Percentiles rank a stretch among this genome's conserved stretches.
Conservation (phyloP, 1,140 invertebrate genomes). For the Pseudomyrmex gracilis region DNA sequence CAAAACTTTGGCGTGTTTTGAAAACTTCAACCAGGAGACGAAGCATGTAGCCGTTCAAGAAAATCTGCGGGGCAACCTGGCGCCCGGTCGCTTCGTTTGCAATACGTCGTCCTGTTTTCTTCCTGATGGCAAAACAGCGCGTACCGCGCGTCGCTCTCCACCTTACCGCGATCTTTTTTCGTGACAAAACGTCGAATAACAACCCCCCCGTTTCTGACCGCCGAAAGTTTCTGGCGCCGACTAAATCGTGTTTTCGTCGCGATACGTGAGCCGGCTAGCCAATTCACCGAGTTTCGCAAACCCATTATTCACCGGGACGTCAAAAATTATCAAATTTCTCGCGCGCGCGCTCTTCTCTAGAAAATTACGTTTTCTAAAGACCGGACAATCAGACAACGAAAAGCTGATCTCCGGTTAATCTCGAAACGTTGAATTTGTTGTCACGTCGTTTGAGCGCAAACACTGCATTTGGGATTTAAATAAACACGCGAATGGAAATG, state of each 20-base stretch:
- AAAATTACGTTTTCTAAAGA: not conserved
- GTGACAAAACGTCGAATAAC: slow-evolving; percentile 42
- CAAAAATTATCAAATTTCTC: slow-evolving; percentile 29
- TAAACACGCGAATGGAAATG: slow-evolving; percentile 58
- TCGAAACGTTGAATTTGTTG: too few relatives aligned
- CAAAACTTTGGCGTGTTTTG: not conserved
- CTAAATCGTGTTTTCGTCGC: slow-evolving; percentile 64
- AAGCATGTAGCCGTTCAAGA: slow-evolving; percentile 25
- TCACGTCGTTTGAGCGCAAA: not conserved
- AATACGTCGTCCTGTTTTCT: slow-evolving; percentile 53
- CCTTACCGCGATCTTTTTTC: not conserved
- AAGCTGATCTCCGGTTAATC: too few relatives aligned
- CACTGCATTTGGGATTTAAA: slow-evolving; percentile 29
- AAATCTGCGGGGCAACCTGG: slow-evolving; percentile 24
- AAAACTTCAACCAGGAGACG: slow-evolving; percentile 5
- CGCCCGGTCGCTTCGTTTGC: slow-evolving; percentile 34
- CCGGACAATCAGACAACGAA: not conserved
- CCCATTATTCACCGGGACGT: slow-evolving; percentile 13
- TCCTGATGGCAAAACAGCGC: slow-evolving; percentile 52
- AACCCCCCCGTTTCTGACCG: slow-evolving; percentile 15
- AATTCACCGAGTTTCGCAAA: slow-evolving; percentile 10
- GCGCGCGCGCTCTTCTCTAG: not conserved
- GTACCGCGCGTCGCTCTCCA: not conserved
- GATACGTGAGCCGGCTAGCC: slow-evolving; percentile 36
- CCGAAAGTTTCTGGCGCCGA: slow-evolving; percentile 72